Conservation (phyloP, 2,888 invertebrate species). For the Phymatocera aterrima region DNA sequence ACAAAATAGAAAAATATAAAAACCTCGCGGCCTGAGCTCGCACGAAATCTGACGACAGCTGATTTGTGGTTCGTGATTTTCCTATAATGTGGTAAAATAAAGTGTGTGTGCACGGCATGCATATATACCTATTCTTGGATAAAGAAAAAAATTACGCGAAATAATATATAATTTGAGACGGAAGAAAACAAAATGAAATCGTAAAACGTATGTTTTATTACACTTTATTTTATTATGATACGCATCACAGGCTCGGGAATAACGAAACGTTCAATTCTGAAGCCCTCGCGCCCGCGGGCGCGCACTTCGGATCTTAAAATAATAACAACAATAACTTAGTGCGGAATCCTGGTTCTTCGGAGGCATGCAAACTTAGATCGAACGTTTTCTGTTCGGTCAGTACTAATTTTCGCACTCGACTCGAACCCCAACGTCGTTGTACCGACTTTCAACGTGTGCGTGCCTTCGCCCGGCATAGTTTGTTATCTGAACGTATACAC, state of each 20-base stretch:
- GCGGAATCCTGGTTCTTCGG: constrained; percentile 25
- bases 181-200: too few relatives aligned
- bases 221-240: too few relatives aligned
- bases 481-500: background rate
- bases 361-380: constrained; percentile 19
- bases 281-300: background rate
- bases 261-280: constrained; percentile 11
- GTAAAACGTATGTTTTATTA: background rate
- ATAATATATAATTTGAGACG: too few relatives aligned
- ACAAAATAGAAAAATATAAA: too few relatives aligned
- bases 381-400: constrained; percentile 43
- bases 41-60: background rate
- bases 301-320: background rate
- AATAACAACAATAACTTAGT: background rate
- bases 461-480: background rate
- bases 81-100: too few relatives aligned
- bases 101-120: too few relatives aligned
- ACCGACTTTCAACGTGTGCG: constrained; percentile 1
- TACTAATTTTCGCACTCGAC: constrained; percentile 36
- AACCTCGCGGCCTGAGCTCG: background rate
- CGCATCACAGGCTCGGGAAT: background rate
- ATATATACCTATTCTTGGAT: too few relatives aligned
- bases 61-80: too few relatives aligned
- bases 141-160: too few relatives aligned
- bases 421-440: background rate